phyloP scores from a whole-genome alignment of 2,797 vertebrate genomes.

The Phoeniculus purpureus region DNA sequence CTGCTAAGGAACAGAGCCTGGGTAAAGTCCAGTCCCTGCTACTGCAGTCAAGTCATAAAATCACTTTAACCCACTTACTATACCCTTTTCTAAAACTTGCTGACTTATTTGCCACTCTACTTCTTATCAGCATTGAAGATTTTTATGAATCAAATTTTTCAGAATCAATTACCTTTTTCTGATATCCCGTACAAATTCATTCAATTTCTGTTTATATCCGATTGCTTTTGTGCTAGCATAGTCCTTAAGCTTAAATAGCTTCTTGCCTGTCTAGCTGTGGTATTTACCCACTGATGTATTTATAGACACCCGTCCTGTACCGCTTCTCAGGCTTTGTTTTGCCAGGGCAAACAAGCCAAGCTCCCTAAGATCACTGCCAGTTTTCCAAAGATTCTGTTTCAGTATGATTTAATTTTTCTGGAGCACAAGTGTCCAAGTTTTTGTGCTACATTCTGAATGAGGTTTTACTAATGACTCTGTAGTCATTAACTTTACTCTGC shows the following conservation, averaged over 20 bases:
- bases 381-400: slow-evolving; percentile 16
- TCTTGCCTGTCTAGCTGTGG: not conserved
- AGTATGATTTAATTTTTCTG: slow-evolving; percentile 1
- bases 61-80: not conserved
- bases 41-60: not conserved
- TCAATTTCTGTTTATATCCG: not conserved
- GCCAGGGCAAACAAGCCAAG: slow-evolving; percentile 7
- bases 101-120: not conserved
- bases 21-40: not conserved
- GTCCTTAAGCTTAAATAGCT: slow-evolving; percentile 1
- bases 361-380: slow-evolving; percentile 19
- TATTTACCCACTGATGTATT: slow-evolving; percentile 40
- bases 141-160: not conserved
- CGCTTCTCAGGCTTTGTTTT: slow-evolving; percentile 44
- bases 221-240: not conserved
- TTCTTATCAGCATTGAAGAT: not conserved
- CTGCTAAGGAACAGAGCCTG: not conserved
- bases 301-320: not conserved
- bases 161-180: not conserved
- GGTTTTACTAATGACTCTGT: not conserved
- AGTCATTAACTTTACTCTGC: not conserved
- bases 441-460: not conserved
- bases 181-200: not conserved
- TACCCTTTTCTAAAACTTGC: not conserved
- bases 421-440: not conserved